Conservation (phyloP, 2,888 invertebrate genomes). For the Hesperia comma region DNA sequence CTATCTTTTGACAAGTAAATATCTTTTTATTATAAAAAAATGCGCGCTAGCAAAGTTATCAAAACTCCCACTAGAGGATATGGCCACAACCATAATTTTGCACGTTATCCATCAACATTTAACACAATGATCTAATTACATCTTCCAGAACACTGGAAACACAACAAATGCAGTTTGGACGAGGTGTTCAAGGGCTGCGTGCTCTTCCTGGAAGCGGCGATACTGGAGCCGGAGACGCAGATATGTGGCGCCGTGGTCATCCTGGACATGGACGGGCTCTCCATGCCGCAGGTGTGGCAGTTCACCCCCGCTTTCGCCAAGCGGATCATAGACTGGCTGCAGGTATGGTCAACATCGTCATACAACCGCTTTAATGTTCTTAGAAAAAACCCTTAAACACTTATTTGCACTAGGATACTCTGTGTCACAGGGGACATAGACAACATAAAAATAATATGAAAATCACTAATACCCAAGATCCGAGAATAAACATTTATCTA, state of each 20-base stretch:
- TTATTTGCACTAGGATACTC: no score
- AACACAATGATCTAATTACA: background rate
- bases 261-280: slow-evolving; percentile 93
- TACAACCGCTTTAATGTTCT: no score
- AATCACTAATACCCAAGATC: no score
- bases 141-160: slow-evolving; percentile 90
- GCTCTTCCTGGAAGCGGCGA: slow-evolving; percentile 91
- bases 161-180: slow-evolving; percentile 89
- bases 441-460: no score
- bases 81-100: no score
- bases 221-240: slow-evolving; percentile 90
- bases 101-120: background rate
- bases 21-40: no score
- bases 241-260: slow-evolving; percentile 91
- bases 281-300: slow-evolving; percentile 92
- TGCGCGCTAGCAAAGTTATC: no score
- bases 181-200: slow-evolving; percentile 94
- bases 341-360: slow-evolving; percentile 69
- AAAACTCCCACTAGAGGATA: no score
- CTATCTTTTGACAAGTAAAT: no score
- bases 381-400: no score
- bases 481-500: no score
- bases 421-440: no score
- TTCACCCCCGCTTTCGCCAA: slow-evolving; percentile 94
- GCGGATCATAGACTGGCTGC: slow-evolving; percentile 92